Conservation (phyloP, 64 coral and sea anemone species). For the Montipora cactus region DNA sequence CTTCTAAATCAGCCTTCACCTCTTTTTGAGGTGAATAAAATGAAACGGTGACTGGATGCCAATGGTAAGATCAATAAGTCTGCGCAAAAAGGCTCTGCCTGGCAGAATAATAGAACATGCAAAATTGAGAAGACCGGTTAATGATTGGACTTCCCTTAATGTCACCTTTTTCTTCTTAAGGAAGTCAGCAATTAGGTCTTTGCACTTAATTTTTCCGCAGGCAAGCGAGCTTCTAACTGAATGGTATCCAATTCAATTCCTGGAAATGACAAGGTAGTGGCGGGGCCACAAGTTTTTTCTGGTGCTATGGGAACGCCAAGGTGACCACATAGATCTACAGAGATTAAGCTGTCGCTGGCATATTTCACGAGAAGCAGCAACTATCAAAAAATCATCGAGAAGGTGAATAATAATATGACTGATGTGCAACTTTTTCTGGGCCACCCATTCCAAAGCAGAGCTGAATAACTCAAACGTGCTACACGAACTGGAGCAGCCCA, state of each 20-base stretch:
- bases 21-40: not conserved
- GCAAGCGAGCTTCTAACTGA: constrained; percentile 20
- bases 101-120: constrained; percentile 60
- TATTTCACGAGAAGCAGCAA: constrained; percentile 10
- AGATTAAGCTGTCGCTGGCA: not conserved
- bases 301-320: constrained; percentile 5
- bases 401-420: not conserved
- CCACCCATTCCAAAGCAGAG: constrained; percentile 30
- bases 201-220: constrained; percentile 26
- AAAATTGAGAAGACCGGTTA: constrained; percentile 61
- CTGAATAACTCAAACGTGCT: constrained; percentile 25
- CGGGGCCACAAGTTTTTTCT: not conserved
- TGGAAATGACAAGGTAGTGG: constrained; percentile 1
- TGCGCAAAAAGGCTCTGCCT: constrained; percentile 47
- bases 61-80: constrained; percentile 57
- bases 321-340: not conserved
- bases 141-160: constrained; percentile 49
- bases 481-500: constrained; percentile 46
- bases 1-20: not conserved
- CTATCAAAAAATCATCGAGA: constrained; percentile 31
- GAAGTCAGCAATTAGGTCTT: constrained; percentile 12
- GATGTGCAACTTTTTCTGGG: not conserved
- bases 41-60: not conserved
- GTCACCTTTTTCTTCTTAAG: constrained; percentile 41
- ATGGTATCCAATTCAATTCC: constrained; percentile 56